These are phyloP conservation scores for Arge pagana DNA, from an alignment of 2,888 invertebrate genomes.

Conservation along the genomic window DNA sequence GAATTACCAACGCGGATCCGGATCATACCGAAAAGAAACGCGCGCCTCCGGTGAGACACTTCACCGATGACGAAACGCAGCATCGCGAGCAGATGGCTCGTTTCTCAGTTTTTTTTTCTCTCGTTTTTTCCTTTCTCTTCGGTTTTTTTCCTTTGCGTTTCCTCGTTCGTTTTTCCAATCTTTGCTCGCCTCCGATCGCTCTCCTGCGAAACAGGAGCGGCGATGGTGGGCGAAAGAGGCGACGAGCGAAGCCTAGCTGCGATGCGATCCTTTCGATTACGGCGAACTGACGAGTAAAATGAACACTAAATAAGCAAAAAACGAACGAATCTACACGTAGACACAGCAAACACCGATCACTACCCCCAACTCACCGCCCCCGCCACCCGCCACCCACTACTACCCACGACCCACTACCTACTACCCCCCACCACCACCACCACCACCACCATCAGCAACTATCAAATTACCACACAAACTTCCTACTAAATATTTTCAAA, in stretches of 20 bases:
- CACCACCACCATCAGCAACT: background rate
- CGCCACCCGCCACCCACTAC: background rate
- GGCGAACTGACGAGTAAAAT: slow-evolving; percentile 36
- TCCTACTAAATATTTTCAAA: slow-evolving; percentile 22
- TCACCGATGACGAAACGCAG: no score
- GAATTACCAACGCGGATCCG: no score
- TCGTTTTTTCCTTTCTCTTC: no score
- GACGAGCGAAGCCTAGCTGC: slow-evolving; percentile 31
- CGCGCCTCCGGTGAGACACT: no score
- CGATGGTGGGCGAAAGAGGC: slow-evolving; percentile 25
- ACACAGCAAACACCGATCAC: slow-evolving; percentile 22
- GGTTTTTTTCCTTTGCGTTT: no score
- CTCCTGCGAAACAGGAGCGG: no score
- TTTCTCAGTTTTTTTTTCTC: no score
- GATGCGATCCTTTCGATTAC: slow-evolving; percentile 44
- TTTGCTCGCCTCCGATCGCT: no score
- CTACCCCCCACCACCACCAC: background rate
- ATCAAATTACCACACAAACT: background rate
- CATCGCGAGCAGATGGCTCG: no score
- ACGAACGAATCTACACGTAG: background rate
- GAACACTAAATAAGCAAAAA: background rate
- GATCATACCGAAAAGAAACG: no score
- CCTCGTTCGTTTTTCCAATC: no score
- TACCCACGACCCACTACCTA: background rate
- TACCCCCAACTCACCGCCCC: slow-evolving; percentile 10